A percentile compares a stretch with the other conserved stretches of the same genome.
These are phyloP conservation scores for Iphiclides podalirius DNA, from an alignment of 2,888 invertebrate species.

Conservation along the genomic window DNA sequence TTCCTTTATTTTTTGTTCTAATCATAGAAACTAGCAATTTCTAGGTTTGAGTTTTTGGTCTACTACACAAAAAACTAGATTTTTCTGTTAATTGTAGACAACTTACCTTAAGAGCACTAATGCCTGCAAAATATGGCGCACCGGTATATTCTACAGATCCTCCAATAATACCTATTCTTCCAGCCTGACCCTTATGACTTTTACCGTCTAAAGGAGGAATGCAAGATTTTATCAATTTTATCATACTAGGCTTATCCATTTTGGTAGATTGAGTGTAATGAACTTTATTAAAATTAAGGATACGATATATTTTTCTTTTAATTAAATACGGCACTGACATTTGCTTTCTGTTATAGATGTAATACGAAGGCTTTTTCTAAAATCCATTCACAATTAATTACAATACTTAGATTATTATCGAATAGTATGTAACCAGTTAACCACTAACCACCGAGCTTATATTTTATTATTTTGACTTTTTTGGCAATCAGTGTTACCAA, in stretches of 20 bases:
- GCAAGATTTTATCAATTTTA: conserved; percentile 46
- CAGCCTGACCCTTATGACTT: conserved; percentile 94
- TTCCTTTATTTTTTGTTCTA: too few species aligned
- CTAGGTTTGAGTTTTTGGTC: too few species aligned
- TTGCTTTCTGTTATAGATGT: too few species aligned
- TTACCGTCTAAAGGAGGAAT: conserved; percentile 83
- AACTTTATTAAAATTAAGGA: not conserved
- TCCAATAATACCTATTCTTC: conserved; percentile 95
- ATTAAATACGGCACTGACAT: conserved; percentile 6
- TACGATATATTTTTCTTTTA: not conserved
- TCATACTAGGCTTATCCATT: conserved; percentile 42
- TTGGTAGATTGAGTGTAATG: conserved; percentile 3
- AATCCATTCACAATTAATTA: too few species aligned
- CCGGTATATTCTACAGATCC: conserved; percentile 98
- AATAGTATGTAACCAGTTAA: too few species aligned
- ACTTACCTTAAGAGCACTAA: conserved; percentile 87
- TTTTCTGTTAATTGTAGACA: not conserved
- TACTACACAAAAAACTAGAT: too few species aligned
- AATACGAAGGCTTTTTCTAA: too few species aligned
- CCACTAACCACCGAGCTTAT: too few species aligned
- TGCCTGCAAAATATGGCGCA: conserved; percentile 97
- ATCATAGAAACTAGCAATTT: too few species aligned
- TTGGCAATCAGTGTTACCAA: too few species aligned
- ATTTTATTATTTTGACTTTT: too few species aligned
- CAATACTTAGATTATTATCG: too few species aligned